These are phyloP conservation scores for Trichonephila clavata DNA, from an alignment of 1,140 invertebrate species.

Conservation along the genomic window DNA sequence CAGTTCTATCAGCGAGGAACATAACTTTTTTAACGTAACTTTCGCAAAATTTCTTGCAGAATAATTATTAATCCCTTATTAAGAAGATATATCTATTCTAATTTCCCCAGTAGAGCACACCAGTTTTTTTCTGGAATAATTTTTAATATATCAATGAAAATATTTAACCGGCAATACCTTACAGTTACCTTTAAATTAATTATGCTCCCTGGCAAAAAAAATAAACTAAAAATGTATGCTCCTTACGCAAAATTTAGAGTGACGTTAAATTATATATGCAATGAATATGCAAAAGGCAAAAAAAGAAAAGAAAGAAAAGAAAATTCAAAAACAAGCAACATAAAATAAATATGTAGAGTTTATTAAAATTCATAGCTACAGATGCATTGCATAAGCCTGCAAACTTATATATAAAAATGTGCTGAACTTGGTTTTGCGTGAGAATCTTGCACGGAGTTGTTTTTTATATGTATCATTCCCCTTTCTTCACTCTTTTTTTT, in stretches of 20 bases:
- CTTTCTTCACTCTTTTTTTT: neutral
- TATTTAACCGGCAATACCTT: neutral
- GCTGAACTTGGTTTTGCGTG: slow-evolving; percentile 49
- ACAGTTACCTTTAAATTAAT: neutral
- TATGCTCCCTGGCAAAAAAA: neutral
- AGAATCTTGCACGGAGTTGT: neutral
- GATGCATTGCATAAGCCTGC: slow-evolving; percentile 23
- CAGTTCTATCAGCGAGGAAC: too few relatives aligned
- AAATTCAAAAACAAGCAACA: slow-evolving; percentile 21
- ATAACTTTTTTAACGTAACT: too few relatives aligned
- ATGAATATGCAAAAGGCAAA: slow-evolving; percentile 59
- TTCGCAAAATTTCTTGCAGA: too few relatives aligned
- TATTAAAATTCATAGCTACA: slow-evolving; percentile 66
- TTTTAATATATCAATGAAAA: neutral
- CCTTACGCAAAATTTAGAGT: neutral
- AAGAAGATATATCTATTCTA: too few relatives aligned
- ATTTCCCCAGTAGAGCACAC: too few relatives aligned
- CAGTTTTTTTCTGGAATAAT: neutral
- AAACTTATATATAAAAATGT: slow-evolving; percentile 54
- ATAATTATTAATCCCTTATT: too few relatives aligned
- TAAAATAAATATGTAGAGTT: slow-evolving; percentile 48
- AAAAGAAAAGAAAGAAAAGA: neutral
- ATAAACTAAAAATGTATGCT: neutral
- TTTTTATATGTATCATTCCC: slow-evolving; percentile 3
- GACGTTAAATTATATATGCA: slow-evolving; percentile 60